phyloP scores from a whole-genome alignment of 1,140 invertebrate species.

The Oryzaephilus surinamensis region DNA sequence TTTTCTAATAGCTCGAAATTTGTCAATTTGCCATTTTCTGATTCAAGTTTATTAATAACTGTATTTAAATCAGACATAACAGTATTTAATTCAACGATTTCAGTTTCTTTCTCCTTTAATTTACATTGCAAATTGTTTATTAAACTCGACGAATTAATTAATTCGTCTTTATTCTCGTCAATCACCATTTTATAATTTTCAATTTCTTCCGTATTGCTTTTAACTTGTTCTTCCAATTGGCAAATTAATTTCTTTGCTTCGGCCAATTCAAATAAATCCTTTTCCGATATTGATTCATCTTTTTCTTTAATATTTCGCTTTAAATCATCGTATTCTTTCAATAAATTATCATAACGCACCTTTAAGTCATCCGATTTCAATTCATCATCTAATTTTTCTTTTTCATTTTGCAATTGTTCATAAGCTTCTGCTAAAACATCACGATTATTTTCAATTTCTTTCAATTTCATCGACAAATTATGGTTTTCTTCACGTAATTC shows the following conservation, averaged over 20 bases:
- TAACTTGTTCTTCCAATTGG: conserved; percentile 10
- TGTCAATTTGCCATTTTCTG: too few relatives aligned
- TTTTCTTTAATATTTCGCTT: background rate
- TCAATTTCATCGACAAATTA: conserved; percentile 41
- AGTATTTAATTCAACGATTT: too few relatives aligned
- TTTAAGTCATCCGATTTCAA: conserved; percentile 19
- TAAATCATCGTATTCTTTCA: background rate
- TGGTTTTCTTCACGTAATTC: conserved; percentile 49
- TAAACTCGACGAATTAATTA: too few relatives aligned
- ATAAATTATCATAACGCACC: background rate
- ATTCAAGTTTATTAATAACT: conserved; percentile 9
- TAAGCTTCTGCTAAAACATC: conserved; percentile 37
- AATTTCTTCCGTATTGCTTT: conserved; percentile 3
- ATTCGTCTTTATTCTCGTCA: conserved; percentile 9
- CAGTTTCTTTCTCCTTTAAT: conserved; percentile 6
- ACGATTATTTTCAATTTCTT: conserved; percentile 47
- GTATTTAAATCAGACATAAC: too few relatives aligned
- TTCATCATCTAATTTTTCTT: conserved; percentile 30
- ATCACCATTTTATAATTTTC: conserved; percentile 17
- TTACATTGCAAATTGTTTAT: too few relatives aligned
- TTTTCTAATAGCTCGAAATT: too few relatives aligned
- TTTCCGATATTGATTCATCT: background rate
- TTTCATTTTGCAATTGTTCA: conserved; percentile 36
- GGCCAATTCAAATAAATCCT: conserved; percentile 1
- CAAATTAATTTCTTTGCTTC: conserved; percentile 6